Base-by-base conservation (phyloP, 1,140 invertebrate species). In the Dolichoris vasculosae region DNA sequence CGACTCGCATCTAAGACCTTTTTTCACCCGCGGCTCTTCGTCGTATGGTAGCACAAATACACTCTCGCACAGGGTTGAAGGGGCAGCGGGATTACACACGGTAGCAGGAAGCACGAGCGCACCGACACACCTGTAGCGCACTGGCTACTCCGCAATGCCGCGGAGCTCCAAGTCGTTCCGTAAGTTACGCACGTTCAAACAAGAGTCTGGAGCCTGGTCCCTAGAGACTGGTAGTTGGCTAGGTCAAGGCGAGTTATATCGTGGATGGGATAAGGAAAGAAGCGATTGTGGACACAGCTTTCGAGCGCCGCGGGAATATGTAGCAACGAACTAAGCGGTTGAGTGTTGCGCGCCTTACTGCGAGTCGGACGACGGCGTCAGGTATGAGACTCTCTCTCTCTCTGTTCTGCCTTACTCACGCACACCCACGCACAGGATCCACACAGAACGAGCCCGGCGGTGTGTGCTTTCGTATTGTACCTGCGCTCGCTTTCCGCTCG, bases 351-450 rank as follows among this genome's bases (percentile, higher is more conserved):
- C 90, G 90, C 89, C 91, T 91, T 89, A 92, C 92, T 93, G 92
- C 91, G 91, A 92, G 92, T 92, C 88, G 48, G 48, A 43, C 76
- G 90, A 91, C 92, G 91, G 91, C 90, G 92, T 92, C 92, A 93
- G 93, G 92, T 93, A 93, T n/a, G 69, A 73, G 89, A 91, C 91
- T 59, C 48, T 38, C 35, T 91, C 90, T 71, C 38, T n/a, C 73
- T 69, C 75, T 23, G 43, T 64, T 71, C 43, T 46, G 67, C n/a
- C 77, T 48, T 46, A 32, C 76, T 59, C 90, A 86, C 87, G 86
- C 90, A 90, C 92, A 91, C 92, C 91, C 90, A 91, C 91, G 90
- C 90, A 89, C 30, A 13, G 17, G 26, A 46, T 32, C 71, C 80
- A 73, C 80, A 86, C 67, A 79, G 83, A 67, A 78, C 76, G 13